Conservation (phyloP, 2,888 invertebrate species). For the Pristionchus exspectatus region DNA sequence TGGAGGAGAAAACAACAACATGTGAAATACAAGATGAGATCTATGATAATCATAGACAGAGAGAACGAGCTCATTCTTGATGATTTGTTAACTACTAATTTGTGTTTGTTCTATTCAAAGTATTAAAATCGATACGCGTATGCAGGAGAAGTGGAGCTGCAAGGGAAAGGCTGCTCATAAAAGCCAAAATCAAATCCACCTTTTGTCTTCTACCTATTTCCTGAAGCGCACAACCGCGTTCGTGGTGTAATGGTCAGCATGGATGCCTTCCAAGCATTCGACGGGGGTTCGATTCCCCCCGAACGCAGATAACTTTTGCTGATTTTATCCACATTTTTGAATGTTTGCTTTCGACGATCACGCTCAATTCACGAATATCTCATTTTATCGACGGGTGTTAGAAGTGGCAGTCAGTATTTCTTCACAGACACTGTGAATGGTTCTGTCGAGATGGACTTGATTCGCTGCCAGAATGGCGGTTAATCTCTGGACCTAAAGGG, state of each 20-base stretch:
- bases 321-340: background rate
- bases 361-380: background rate
- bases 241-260: conserved; percentile 73
- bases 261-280: conserved; percentile 74
- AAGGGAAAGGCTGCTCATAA: no score
- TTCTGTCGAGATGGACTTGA: background rate
- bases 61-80: no score
- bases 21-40: background rate
- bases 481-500: background rate
- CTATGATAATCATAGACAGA: no score
- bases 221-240: conserved; percentile 57
- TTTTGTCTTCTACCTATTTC: background rate
- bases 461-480: background rate
- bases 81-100: no score
- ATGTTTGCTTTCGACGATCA: no score
- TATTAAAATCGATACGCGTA: no score
- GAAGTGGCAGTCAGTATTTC: no score
- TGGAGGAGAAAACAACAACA: background rate
- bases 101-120: no score
- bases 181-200: background rate
- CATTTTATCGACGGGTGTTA: no score
- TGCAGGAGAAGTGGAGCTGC: no score
- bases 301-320: conserved; percentile 62
- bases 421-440: background rate
- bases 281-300: conserved; percentile 73